phyloP scores from a whole-genome alignment of 2,797 vertebrate species.

The Alexandromys oeconomus region DNA sequence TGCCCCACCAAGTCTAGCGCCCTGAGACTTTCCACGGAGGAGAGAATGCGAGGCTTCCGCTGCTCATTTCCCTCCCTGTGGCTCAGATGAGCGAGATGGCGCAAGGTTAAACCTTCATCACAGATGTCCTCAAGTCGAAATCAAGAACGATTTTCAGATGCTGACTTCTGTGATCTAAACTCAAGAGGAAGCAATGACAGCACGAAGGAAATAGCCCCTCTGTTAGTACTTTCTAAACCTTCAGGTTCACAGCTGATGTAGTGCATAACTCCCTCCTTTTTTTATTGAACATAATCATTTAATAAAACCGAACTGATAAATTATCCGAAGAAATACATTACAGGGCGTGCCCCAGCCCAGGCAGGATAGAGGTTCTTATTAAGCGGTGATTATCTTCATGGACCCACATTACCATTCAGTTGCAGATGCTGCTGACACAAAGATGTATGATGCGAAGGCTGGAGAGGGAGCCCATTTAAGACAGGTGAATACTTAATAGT shows the following conservation, averaged over 20 bases:
- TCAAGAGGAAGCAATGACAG: constrained; percentile 56
- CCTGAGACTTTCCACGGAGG: constrained; percentile 64
- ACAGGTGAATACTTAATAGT: constrained; percentile 86
- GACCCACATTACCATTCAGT: constrained; percentile 84
- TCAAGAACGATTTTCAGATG: constrained; percentile 53
- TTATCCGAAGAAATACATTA: constrained; percentile 80
- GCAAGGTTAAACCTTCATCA: constrained; percentile 19
- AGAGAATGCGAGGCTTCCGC: neutral
- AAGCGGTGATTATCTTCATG: constrained; percentile 86
- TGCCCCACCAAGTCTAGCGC: constrained; percentile 49
- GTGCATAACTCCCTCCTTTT: constrained; percentile 52
- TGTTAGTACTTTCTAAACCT: constrained; percentile 61
- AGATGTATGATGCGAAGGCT: constrained; percentile 82
- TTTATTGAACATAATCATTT: constrained; percentile 71
- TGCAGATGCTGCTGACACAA: constrained; percentile 87
- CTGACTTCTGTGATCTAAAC: constrained; percentile 48
- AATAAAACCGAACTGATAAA: constrained; percentile 79
- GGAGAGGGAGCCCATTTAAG: constrained; percentile 82
- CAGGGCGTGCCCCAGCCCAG: constrained; percentile 82
- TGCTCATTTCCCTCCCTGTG: neutral
- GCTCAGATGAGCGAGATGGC: neutral
- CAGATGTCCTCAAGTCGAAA: neutral
- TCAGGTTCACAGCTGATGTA: constrained; percentile 60
- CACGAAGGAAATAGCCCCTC: constrained; percentile 21
- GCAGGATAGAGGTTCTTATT: constrained; percentile 81